A percentile compares a stretch with the other conserved stretches of the same genome.
These are phyloP conservation scores for Pocillopora grandis DNA, from an alignment of 92 coral and sea anemone genomes.

Conservation along the genomic window DNA sequence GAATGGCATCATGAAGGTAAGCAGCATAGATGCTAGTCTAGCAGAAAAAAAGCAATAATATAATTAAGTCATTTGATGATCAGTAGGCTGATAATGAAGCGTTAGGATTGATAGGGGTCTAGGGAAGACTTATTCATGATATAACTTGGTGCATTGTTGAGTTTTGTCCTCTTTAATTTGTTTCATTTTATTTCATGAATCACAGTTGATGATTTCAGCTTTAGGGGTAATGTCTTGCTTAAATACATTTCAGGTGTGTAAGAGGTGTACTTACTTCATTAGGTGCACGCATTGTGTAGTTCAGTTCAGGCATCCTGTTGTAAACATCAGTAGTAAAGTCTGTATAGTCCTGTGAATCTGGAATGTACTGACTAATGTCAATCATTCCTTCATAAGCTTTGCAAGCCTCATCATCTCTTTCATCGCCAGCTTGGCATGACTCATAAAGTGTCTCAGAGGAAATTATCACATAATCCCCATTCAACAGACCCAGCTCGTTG, in stretches of 20 bases:
- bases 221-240: not conserved
- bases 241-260: not conserved
- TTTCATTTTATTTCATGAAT: not conserved
- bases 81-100: not conserved
- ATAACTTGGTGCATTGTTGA: not conserved
- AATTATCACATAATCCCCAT: slow-evolving; percentile 64
- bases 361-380: slow-evolving; percentile 55
- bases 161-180: not conserved
- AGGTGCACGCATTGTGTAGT: slow-evolving; percentile 42
- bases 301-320: slow-evolving; percentile 74
- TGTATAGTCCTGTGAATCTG: slow-evolving; percentile 50
- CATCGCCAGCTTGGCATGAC: slow-evolving; percentile 52
- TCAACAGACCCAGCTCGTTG: slow-evolving; percentile 66
- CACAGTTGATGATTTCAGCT: not conserved
- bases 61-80: not conserved
- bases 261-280: slow-evolving; percentile 30
- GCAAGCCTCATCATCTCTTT: slow-evolving; percentile 66
- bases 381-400: slow-evolving; percentile 72
- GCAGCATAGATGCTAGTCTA: slow-evolving; percentile 64
- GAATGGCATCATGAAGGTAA: slow-evolving; percentile 69
- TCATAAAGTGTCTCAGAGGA: slow-evolving; percentile 34
- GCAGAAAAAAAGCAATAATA: not conserved
- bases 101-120: no score
- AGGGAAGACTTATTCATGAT: no score
- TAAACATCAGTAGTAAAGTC: slow-evolving; percentile 57